Percentiles rank a stretch among this genome's conserved stretches.
phyloP scores from a whole-genome alignment of 1,140 invertebrate species.

The Procambarus clarkii region DNA sequence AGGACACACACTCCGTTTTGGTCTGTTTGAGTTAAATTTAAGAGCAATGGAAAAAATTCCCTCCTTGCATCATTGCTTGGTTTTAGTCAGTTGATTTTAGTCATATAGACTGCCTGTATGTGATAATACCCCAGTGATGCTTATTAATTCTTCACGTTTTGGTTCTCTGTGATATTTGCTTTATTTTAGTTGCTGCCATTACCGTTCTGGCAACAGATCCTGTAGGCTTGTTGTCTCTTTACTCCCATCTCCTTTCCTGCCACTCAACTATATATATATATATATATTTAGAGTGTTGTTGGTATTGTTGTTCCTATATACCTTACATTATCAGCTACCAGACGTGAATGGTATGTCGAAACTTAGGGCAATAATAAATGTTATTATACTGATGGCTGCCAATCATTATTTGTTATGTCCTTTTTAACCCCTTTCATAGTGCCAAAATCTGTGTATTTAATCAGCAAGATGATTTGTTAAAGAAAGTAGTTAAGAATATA shows the following conservation, averaged over 20 bases:
- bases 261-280: slow-evolving; percentile 69
- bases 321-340: slow-evolving; percentile 67
- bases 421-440: background rate
- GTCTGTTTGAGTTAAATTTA: slow-evolving; percentile 60
- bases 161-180: slow-evolving; percentile 72
- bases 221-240: slow-evolving; percentile 64
- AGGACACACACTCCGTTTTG: slow-evolving; percentile 69
- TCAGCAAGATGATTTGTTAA: slow-evolving; percentile 7
- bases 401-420: slow-evolving; percentile 40
- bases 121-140: slow-evolving; percentile 71
- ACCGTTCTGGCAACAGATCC: slow-evolving; percentile 55
- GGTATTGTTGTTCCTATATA: slow-evolving; percentile 71
- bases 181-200: slow-evolving; percentile 71
- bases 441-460: background rate
- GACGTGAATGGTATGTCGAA: slow-evolving; percentile 69
- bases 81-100: slow-evolving; percentile 70
- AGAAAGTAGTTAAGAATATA: background rate
- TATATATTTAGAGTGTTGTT: slow-evolving; percentile 70
- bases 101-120: slow-evolving; percentile 69
- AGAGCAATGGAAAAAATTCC: slow-evolving; percentile 66
- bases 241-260: slow-evolving; percentile 66
- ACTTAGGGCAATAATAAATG: slow-evolving; percentile 72
- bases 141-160: slow-evolving; percentile 70
- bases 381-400: slow-evolving; percentile 67
- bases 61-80: slow-evolving; percentile 67